Conservation (phyloP, 2,888 invertebrate genomes). For the Gastrophysa polygoni region DNA sequence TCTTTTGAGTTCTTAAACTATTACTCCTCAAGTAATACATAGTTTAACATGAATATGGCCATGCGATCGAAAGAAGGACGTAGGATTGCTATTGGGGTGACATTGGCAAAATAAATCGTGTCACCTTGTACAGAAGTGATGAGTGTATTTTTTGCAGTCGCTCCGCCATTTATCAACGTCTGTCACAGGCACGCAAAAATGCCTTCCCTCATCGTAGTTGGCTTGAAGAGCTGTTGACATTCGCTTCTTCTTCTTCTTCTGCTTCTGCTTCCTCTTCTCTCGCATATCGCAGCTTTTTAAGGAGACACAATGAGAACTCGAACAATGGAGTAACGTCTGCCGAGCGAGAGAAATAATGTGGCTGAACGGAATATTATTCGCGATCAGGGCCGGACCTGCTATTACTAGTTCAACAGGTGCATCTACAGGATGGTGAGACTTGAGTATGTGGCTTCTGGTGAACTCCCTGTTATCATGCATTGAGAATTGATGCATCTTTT, state of each 20-base stretch:
- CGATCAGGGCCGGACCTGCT: background rate
- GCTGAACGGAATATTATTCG: constrained; percentile 2
- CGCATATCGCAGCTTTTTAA: constrained; percentile 26
- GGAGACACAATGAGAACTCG: constrained; percentile 24
- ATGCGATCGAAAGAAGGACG: too few relatives aligned
- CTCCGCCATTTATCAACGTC: constrained; percentile 38
- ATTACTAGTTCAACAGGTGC: background rate
- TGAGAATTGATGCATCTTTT: too few relatives aligned
- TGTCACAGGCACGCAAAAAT: constrained; percentile 30
- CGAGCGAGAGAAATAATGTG: constrained; percentile 15
- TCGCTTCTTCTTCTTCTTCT: constrained; percentile 17
- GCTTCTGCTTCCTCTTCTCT: constrained; percentile 15
- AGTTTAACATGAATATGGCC: too few relatives aligned
- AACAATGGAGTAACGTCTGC: constrained; percentile 26
- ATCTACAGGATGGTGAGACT: too few relatives aligned
- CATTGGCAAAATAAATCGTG: background rate
- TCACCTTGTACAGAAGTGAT: background rate
- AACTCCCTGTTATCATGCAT: too few relatives aligned
- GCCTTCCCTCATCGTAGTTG: constrained; percentile 23
- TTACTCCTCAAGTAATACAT: too few relatives aligned
- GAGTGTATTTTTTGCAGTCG: constrained; percentile 20
- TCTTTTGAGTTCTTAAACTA: too few relatives aligned
- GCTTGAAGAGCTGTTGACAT: constrained; percentile 20
- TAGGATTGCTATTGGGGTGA: too few relatives aligned
- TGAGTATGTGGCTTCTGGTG: too few relatives aligned